A percentile compares a stretch with the other conserved stretches of the same genome.
These are phyloP conservation scores for Chitala chitala DNA, from an alignment of 2,113 vertebrate species.

Conservation along the genomic window DNA sequence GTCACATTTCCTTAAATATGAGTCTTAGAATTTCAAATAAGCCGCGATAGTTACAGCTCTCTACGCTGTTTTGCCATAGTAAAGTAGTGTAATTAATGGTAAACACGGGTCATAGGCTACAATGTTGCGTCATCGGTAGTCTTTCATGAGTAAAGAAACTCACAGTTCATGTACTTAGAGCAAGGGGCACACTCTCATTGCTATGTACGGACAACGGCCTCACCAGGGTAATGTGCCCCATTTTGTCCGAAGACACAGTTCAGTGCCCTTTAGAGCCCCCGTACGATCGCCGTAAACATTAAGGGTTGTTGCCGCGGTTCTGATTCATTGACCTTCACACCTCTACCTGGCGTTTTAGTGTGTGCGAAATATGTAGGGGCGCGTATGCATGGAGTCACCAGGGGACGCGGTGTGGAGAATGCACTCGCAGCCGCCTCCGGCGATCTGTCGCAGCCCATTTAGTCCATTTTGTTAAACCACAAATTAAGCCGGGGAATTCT, in stretches of 20 bases:
- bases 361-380: constrained; percentile 1
- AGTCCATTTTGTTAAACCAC: constrained; percentile 9
- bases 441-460: constrained; percentile 17
- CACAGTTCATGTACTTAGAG: not conserved
- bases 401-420: constrained; percentile 11
- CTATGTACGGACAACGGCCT: not conserved
- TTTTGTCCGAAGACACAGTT: not conserved
- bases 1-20: too few relatives aligned
- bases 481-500: constrained; percentile 21
- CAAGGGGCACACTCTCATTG: constrained; percentile 5
- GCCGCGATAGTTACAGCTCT: not conserved
- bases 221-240: not conserved
- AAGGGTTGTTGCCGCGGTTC: constrained; percentile 16
- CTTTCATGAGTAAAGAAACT: not conserved
- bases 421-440: not conserved
- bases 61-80: not conserved
- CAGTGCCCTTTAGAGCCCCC: not conserved
- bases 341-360: constrained; percentile 10
- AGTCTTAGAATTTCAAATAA: not conserved
- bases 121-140: not conserved
- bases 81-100: not conserved
- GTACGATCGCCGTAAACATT: constrained; percentile 3
- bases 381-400: not conserved
- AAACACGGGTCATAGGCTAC: not conserved
- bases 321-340: constrained; percentile 23